Conservation (phyloP, 2,888 invertebrate genomes). For the Agelastica alni region DNA sequence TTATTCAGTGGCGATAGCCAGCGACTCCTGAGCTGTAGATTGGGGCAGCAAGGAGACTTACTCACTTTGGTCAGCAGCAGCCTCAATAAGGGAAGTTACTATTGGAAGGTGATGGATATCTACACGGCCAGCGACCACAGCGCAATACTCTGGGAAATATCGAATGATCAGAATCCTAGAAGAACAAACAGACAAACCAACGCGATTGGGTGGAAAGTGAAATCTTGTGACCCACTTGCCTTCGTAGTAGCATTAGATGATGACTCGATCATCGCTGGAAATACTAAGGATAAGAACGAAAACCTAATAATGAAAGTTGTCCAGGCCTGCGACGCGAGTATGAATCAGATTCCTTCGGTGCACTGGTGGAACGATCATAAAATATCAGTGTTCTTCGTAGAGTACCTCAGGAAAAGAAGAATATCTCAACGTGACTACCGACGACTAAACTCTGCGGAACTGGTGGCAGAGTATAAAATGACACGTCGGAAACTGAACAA, state of each 20-base stretch:
- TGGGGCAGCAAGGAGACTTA: conserved; percentile 35
- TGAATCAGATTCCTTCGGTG: too few relatives aligned
- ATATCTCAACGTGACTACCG: background rate
- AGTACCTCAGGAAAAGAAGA: too few relatives aligned
- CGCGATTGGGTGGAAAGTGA: conserved; percentile 6
- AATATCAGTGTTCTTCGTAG: too few relatives aligned
- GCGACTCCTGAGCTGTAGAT: conserved; percentile 30
- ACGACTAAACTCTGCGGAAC: background rate
- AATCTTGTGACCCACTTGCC: conserved; percentile 3
- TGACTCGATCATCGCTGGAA: background rate
- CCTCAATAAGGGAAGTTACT: background rate
- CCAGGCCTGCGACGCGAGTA: background rate
- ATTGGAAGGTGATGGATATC: background rate
- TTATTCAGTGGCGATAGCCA: conserved; percentile 28
- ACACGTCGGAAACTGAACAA: background rate
- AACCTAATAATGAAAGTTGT: background rate
- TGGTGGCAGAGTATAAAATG: background rate
- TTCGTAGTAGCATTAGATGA: conserved; percentile 7
- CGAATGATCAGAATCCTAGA: background rate
- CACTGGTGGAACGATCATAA: too few relatives aligned
- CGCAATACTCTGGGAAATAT: background rate
- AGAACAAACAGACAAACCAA: conserved; percentile 1
- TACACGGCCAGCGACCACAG: too few relatives aligned
- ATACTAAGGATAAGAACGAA: background rate
- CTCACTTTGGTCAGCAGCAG: too few relatives aligned